phyloP scores from a whole-genome alignment of 35 echinoderm and acorn worm species.

The Anneissia japonica region DNA sequence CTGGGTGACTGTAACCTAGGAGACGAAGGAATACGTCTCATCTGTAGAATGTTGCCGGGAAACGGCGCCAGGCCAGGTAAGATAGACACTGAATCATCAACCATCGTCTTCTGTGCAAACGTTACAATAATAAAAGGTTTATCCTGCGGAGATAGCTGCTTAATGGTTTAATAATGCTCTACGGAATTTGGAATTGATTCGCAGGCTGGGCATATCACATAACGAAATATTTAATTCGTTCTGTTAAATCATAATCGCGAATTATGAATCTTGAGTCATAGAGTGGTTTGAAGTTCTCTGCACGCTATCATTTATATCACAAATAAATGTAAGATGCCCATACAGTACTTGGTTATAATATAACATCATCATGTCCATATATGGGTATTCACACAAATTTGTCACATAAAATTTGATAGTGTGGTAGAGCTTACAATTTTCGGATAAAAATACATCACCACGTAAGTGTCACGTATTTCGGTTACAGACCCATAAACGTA shows the following conservation, averaged over 20 bases:
- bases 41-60: slow-evolving; percentile 22
- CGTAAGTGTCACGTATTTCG: too few relatives aligned
- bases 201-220: not conserved
- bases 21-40: slow-evolving; percentile 13
- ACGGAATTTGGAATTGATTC: not conserved
- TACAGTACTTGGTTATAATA: too few relatives aligned
- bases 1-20: slow-evolving; percentile 45
- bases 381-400: too few relatives aligned
- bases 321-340: too few relatives aligned
- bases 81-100: not conserved
- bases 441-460: too few relatives aligned
- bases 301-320: too few relatives aligned
- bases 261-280: not conserved
- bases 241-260: not conserved
- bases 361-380: too few relatives aligned
- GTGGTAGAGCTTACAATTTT: too few relatives aligned
- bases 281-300: too few relatives aligned
- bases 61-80: slow-evolving; percentile 41
- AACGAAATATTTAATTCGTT: not conserved
- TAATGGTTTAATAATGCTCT: not conserved
- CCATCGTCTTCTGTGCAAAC: not conserved
- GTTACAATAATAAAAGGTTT: not conserved
- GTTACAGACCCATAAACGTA: too few relatives aligned
- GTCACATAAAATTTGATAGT: too few relatives aligned
- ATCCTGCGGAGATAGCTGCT: not conserved